Percentiles rank a stretch among this genome's conserved stretches.
Conservation (phyloP, 2,797 vertebrate genomes). For the Epinephelus malabaricus region DNA sequence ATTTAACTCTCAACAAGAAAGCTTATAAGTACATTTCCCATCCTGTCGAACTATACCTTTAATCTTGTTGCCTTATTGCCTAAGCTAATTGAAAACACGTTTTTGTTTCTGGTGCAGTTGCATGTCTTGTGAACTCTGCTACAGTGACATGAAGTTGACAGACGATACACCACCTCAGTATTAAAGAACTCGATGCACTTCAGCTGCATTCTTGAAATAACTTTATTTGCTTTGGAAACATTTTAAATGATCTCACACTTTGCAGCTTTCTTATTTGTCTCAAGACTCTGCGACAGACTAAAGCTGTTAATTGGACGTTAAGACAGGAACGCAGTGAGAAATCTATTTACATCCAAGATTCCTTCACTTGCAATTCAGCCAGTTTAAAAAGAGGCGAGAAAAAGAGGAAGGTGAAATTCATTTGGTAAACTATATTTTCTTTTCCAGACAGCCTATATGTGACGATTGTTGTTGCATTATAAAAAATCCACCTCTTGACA, state of each 20-base stretch:
- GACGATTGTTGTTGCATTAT: background rate
- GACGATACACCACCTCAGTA: background rate
- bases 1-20: background rate
- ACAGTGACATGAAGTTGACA: background rate
- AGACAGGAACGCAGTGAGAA: background rate
- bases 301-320: constrained; percentile 24
- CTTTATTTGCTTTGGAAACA: constrained; percentile 6
- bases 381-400: background rate
- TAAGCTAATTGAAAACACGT: too few relatives aligned
- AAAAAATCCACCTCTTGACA: constrained; percentile 32
- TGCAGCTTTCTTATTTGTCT: constrained; percentile 9
- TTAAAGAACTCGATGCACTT: constrained; percentile 1
- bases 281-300: background rate
- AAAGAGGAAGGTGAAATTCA: background rate
- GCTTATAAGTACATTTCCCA: background rate
- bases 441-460: constrained; percentile 19
- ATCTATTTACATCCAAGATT: background rate
- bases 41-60: background rate
- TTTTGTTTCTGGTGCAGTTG: background rate
- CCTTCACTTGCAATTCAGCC: background rate
- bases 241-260: background rate
- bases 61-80: too few relatives aligned
- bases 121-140: background rate
- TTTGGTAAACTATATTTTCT: constrained; percentile 1
- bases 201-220: constrained; percentile 1